These are phyloP conservation scores for Tachina grossa DNA, from an alignment of 2,888 invertebrate species.

Conservation along the genomic window DNA sequence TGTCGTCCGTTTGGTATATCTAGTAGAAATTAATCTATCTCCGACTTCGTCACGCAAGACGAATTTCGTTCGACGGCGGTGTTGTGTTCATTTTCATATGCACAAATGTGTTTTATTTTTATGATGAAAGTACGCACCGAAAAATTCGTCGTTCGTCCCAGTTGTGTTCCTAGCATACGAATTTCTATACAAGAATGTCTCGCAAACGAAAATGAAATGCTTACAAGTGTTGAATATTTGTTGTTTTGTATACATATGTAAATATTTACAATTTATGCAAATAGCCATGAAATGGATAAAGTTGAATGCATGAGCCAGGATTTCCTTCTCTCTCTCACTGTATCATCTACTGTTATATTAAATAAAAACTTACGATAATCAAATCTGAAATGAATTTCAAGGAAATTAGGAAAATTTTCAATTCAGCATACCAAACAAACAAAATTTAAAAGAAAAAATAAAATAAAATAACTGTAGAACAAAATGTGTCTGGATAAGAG, in stretches of 20 bases:
- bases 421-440: conserved; percentile 16
- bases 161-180: too few species aligned
- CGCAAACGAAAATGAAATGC: not conserved
- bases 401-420: conserved; percentile 36
- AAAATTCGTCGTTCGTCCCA: too few species aligned
- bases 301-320: conserved; percentile 43
- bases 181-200: not conserved
- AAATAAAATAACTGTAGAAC: not conserved
- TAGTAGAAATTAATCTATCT: too few species aligned
- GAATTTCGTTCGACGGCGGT: too few species aligned
- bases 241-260: conserved; percentile 27
- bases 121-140: too few species aligned
- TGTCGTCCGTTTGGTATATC: too few species aligned
- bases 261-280: conserved; percentile 57
- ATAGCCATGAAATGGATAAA: conserved; percentile 62
- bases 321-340: not conserved
- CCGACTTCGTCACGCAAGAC: too few species aligned
- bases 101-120: too few species aligned
- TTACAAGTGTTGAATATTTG: conserved; percentile 17
- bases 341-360: not conserved
- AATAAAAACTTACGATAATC: not conserved
- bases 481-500: conserved; percentile 38
- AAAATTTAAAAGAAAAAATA: not conserved
- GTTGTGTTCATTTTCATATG: too few species aligned
- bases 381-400: conserved; percentile 22